Conservation (phyloP, 92 coral and sea anemone genomes). For the Siderastrea radians region DNA sequence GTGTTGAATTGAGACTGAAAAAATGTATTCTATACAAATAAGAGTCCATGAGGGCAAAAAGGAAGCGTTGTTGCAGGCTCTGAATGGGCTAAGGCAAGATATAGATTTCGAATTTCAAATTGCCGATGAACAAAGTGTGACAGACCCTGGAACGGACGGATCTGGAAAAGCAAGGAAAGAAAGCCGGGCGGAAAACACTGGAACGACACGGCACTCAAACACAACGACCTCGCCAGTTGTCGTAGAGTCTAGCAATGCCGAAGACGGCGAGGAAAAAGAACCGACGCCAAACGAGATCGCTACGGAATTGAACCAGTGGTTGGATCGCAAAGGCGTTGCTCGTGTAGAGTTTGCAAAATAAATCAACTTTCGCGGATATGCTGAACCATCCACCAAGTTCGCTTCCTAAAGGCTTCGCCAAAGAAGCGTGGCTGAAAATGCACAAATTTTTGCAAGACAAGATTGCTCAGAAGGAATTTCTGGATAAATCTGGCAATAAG, state of each 20-base stretch:
- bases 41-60: background rate
- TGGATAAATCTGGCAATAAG: background rate
- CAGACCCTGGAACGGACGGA: background rate
- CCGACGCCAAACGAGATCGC: constrained; percentile 11
- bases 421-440: constrained; percentile 1
- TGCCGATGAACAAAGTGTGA: background rate
- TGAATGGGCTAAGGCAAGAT: background rate
- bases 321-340: constrained; percentile 7
- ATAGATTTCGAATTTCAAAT: background rate
- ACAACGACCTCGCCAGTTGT: no score
- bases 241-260: background rate
- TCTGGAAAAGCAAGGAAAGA: background rate
- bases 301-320: background rate
- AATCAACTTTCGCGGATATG: constrained; percentile 6
- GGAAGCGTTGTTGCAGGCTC: background rate
- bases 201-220: no score
- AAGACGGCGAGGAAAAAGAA: background rate
- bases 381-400: constrained; percentile 7
- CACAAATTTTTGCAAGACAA: background rate
- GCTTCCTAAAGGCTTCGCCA: constrained; percentile 13
- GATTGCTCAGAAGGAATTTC: background rate
- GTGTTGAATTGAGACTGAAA: background rate
- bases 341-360: constrained; percentile 6
- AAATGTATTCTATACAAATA: background rate
- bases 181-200: background rate